Evolutionary conservation across 2,888 invertebrate genomes (phyloP).

Genomic region (Philhelius pedissequus): DNA sequence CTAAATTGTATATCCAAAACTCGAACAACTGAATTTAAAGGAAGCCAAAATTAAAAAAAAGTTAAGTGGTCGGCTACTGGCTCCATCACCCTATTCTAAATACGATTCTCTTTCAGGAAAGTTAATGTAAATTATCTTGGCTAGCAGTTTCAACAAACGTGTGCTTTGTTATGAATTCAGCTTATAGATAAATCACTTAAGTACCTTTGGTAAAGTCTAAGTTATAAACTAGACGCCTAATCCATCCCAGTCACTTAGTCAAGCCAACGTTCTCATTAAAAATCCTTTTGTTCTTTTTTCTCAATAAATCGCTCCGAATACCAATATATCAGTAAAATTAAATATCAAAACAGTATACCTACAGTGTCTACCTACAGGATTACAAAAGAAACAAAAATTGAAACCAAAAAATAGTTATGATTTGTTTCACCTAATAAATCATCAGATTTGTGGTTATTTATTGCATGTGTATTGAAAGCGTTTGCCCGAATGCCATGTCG

Average conservation of each 20-base stretch:
- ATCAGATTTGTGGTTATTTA: conserved; percentile 69
- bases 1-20: too few species aligned
- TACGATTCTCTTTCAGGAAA: too few species aligned
- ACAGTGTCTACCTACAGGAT: neutral
- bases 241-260: neutral
- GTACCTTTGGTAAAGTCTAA: neutral
- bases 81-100: too few species aligned
- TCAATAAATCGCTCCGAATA: conserved; percentile 1
- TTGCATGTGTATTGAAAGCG: conserved; percentile 62
- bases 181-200: neutral
- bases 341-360: conserved; percentile 32
- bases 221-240: neutral
- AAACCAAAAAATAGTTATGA: conserved; percentile 64
- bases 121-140: too few species aligned
- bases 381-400: neutral
- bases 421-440: conserved; percentile 69
- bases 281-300: neutral
- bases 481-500: conserved; percentile 38
- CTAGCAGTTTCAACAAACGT: too few species aligned
- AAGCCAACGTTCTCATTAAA: neutral
- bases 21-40: too few species aligned
- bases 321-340: conserved; percentile 50
- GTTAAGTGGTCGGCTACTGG: too few species aligned
- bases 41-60: too few species aligned
- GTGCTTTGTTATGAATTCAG: too few species aligned